Base-by-base conservation (phyloP, 2,113 vertebrate species). In the Hiodon alosoides region DNA sequence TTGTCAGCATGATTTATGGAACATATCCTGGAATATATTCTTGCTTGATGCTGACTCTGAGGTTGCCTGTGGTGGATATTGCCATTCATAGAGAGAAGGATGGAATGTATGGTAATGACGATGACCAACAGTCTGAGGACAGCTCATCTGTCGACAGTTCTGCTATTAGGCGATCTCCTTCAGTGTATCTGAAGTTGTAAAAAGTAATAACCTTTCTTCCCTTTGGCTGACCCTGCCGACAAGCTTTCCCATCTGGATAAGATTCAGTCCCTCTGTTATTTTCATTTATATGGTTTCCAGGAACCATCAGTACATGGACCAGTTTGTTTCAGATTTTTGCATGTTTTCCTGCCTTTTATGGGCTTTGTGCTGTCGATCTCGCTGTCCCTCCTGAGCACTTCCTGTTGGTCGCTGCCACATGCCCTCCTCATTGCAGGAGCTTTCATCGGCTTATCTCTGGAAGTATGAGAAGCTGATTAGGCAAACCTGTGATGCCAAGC, bases 81-180 rank as follows among this genome's bases (percentile, higher is more conserved):
- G n/a, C 47, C 59, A 46, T 8, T 51, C 53, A 46, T 13, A 9
- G 57, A 4, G 62, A 61, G 65, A 68, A 55, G 62, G 10, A 13
- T 57, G 68, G 64, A 46, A 58, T 55, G 47, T 74, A 17, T 57
- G 65, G 52, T 10, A 48, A 53, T 59, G 72, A 62, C 47, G 54
- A 17, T 46, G 51, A 51, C 54, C 11, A 58, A 53, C 77, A 78
- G 67, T 71, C 71, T 77, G 69, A 85, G 67, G 74, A 82, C 74
- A 72, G 80, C 83, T 75, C 73, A 73, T 87, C 83, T 80, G 76
- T 85, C 82, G 67, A 64, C 81, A 84, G 77, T 69, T 87, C 75
- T 50, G 46, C 80, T 71, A 79, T 80, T 79, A 81, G 72, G 64
- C 80, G 76, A 76, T 79, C 75, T 80, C 78, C 80, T 84, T 59